phyloP scores from a whole-genome alignment of 2,888 invertebrate genomes.

The Netelia virgata region DNA sequence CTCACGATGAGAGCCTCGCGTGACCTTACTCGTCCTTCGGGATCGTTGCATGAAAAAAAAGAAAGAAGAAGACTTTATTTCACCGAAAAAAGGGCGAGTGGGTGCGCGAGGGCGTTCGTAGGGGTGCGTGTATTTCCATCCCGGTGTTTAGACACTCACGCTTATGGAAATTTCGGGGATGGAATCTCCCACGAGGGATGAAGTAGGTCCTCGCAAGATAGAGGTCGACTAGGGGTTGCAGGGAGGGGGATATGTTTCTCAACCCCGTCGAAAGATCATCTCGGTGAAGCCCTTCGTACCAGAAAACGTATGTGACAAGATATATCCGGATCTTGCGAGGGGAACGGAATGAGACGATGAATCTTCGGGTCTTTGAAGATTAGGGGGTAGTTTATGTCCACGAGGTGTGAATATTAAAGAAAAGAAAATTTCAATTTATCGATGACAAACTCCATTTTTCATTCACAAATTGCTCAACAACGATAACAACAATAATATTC shows the following conservation, averaged over 20 bases:
- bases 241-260: neutral
- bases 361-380: conserved; percentile 16
- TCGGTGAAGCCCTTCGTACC: neutral
- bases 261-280: neutral
- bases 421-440: too few species aligned
- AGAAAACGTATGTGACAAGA: neutral
- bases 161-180: neutral
- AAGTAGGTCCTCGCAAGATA: neutral
- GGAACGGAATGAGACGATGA: neutral
- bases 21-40: neutral
- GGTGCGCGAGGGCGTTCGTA: neutral
- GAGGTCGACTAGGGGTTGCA: neutral
- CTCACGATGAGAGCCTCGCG: too few species aligned
- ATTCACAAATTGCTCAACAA: too few species aligned
- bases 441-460: too few species aligned
- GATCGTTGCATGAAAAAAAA: neutral
- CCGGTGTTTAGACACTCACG: neutral
- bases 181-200: neutral
- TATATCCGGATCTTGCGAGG: neutral
- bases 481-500: too few species aligned
- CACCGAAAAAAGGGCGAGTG: neutral
- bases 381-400: neutral
- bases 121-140: neutral
- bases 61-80: neutral
- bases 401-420: too few species aligned